phyloP scores from a whole-genome alignment of 2,888 invertebrate species.

The Ametastegia equiseti region DNA sequence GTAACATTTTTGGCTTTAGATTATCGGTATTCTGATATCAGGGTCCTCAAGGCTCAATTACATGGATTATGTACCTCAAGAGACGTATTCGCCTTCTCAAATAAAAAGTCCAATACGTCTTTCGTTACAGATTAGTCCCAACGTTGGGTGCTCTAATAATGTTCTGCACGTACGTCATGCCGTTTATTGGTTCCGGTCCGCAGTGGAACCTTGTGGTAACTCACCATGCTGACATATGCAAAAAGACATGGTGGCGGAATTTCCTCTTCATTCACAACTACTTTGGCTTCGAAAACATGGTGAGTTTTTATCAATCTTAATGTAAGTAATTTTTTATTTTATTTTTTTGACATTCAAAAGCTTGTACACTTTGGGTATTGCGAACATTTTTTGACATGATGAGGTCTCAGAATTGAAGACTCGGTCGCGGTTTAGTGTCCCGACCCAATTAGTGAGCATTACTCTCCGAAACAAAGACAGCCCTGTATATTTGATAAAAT shows the following conservation, averaged over 20 bases:
- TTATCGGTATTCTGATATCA: too few relatives aligned
- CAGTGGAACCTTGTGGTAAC: constrained; percentile 84
- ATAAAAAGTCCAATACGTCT: neutral
- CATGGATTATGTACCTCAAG: too few relatives aligned
- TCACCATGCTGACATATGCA: constrained; percentile 83
- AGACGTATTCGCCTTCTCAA: neutral
- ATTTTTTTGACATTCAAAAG: neutral
- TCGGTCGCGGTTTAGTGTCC: neutral
- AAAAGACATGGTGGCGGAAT: constrained; percentile 85
- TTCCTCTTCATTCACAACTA: constrained; percentile 85
- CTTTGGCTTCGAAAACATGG: constrained; percentile 85
- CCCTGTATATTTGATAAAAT: neutral
- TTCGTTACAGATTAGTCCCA: constrained; percentile 78
- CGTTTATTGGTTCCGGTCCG: constrained; percentile 81
- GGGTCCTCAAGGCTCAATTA: too few relatives aligned
- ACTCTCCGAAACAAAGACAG: neutral
- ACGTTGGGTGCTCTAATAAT: constrained; percentile 82
- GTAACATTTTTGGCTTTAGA: too few relatives aligned
- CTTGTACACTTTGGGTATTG: neutral
- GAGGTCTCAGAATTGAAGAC: neutral
- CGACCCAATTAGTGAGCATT: neutral
- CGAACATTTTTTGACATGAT: neutral
- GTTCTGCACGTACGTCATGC: constrained; percentile 83
- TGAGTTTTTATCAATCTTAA: constrained; percentile 63
- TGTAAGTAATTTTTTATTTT: neutral